These are phyloP conservation scores for Cliona cf. orientalis DNA, from an alignment of 37 sponge, comb jelly and placozoan species.

Conservation along the genomic window DNA sequence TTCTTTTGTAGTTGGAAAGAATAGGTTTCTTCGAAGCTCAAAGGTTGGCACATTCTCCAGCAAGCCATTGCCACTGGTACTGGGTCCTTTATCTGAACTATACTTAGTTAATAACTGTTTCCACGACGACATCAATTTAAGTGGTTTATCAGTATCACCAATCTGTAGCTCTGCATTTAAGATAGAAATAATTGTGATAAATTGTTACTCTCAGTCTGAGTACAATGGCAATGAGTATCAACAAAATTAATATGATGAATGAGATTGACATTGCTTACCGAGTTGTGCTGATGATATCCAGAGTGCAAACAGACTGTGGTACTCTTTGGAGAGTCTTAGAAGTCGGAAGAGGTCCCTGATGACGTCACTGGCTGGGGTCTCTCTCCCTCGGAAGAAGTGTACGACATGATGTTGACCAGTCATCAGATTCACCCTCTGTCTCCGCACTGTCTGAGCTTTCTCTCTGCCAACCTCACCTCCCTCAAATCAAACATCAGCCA, in stretches of 20 bases:
- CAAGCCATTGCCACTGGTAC: neutral
- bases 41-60: conserved; percentile 46
- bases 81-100: neutral
- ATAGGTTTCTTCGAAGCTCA: conserved; percentile 63
- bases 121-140: conserved; percentile 62
- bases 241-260: neutral
- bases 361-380: conserved; percentile 36
- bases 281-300: conserved; percentile 63
- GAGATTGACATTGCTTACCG: conserved; percentile 23
- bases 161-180: conserved; percentile 55
- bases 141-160: conserved; percentile 73
- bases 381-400: conserved; percentile 48
- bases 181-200: too few species aligned
- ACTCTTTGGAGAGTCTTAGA: conserved; percentile 21
- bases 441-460: conserved; percentile 23
- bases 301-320: conserved; percentile 47
- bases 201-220: too few species aligned
- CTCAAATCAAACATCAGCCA: too few species aligned
- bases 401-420: conserved; percentile 54
- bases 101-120: conserved; percentile 26
- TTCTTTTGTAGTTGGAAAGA: conserved; percentile 37
- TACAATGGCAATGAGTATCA: too few species aligned
- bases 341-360: conserved; percentile 32
- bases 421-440: conserved; percentile 49
- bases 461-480: neutral